phyloP scores from a whole-genome alignment of 2,113 vertebrate species.

The Toxostoma redivivum region DNA sequence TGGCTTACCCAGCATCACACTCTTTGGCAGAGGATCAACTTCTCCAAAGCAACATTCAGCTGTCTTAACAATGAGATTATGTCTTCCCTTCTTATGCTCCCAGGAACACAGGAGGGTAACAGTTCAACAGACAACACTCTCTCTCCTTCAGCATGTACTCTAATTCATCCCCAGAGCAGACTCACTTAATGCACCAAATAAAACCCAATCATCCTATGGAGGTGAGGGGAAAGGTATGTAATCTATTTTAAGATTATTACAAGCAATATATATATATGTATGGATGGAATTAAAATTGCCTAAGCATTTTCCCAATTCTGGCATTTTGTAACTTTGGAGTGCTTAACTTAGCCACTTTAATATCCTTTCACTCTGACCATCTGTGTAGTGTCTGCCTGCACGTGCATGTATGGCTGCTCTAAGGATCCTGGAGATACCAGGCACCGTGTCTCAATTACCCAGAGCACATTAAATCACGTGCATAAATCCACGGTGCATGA shows the following conservation, averaged over 20 bases:
- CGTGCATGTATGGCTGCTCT: not conserved
- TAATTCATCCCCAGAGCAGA: slow-evolving; percentile 2
- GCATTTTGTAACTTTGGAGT: not conserved
- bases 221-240: not conserved
- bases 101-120: slow-evolving; percentile 8
- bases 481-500: not conserved
- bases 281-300: slow-evolving; percentile 2
- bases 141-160: slow-evolving; percentile 1
- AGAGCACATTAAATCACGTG: not conserved
- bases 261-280: not conserved
- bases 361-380: slow-evolving; percentile 31
- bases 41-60: slow-evolving; percentile 45
- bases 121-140: slow-evolving; percentile 51
- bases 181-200: not conserved
- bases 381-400: slow-evolving; percentile 6
- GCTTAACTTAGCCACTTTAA: slow-evolving; percentile 27
- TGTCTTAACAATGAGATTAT: slow-evolving; percentile 54
- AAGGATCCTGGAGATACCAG: not conserved
- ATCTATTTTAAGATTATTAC: slow-evolving; percentile 7
- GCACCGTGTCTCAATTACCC: not conserved
- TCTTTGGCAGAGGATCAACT: slow-evolving; percentile 54
- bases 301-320: slow-evolving; percentile 21
- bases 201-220: not conserved
- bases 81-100: slow-evolving; percentile 30
- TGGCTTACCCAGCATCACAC: slow-evolving; percentile 33